Evolutionary conservation across 2,888 invertebrate species (phyloP).

Genomic region (Drosophila falleni): DNA sequence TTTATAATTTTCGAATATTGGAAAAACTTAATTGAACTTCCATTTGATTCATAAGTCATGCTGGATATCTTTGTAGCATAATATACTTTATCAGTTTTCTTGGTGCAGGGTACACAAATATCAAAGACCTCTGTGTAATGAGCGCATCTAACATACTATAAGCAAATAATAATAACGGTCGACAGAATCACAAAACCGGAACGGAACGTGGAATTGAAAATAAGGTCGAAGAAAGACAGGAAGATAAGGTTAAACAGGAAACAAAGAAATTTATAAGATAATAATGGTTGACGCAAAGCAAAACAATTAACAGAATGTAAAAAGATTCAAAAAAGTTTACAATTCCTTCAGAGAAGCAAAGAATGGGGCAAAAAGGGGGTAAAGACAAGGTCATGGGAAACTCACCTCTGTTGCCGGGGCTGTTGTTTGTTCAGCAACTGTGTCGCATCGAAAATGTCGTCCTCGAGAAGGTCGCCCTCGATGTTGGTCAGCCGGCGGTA

Average conservation of each 20-base stretch:
- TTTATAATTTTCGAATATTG: no score
- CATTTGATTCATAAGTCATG: no score
- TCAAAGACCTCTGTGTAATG: constrained; percentile 2
- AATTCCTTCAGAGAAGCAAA: constrained; percentile 2
- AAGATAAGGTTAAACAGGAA: neutral
- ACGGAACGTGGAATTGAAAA: constrained; percentile 33
- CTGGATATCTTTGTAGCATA: no score
- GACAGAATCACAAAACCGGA: constrained; percentile 11
- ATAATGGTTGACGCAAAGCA: constrained; percentile 26
- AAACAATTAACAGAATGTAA: constrained; percentile 30
- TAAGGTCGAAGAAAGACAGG: constrained; percentile 13
- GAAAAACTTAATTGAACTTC: neutral
- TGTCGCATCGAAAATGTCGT: constrained; percentile 84
- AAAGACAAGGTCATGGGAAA: neutral
- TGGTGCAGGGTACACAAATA: neutral
- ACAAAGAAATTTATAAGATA: constrained; percentile 10
- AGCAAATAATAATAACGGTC: constrained; percentile 25
- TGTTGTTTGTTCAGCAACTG: constrained; percentile 83
- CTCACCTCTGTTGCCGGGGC: constrained; percentile 82
- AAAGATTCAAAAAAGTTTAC: constrained; percentile 49
- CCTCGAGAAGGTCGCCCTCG: constrained; percentile 83
- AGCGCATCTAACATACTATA: constrained; percentile 11
- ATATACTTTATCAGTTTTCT: neutral
- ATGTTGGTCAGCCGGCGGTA: constrained; percentile 84
- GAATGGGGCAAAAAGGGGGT: constrained; percentile 1